Conservation (phyloP, 2,888 invertebrate genomes). For the Xanthia togata region DNA sequence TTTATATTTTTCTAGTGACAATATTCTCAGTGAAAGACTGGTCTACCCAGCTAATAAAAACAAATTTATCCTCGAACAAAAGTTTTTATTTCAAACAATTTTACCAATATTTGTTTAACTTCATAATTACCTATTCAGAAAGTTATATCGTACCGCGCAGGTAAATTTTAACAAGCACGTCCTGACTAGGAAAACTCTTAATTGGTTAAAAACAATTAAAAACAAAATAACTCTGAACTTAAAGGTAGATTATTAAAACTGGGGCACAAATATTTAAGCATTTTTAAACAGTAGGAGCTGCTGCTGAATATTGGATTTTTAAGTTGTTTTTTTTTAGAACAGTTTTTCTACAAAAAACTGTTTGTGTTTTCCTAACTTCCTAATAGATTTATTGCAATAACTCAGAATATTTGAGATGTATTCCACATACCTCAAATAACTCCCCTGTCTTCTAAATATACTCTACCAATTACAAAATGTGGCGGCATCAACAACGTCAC, state of each 20-base stretch:
- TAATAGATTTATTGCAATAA: background rate
- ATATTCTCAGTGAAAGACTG: background rate
- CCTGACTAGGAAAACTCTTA: conserved; percentile 20
- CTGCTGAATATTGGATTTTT: background rate
- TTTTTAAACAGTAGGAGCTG: background rate
- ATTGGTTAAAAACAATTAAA: conserved; percentile 35
- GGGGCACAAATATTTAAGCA: background rate
- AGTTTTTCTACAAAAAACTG: background rate
- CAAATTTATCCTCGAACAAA: background rate
- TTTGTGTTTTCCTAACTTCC: background rate
- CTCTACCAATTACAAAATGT: too few relatives aligned
- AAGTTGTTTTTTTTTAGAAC: too few relatives aligned
- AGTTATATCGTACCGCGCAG: conserved; percentile 5
- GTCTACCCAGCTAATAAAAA: background rate
- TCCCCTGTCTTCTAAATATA: too few relatives aligned
- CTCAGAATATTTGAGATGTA: too few relatives aligned
- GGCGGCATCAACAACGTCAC: too few relatives aligned
- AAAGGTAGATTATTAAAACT: background rate
- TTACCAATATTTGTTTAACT: conserved; percentile 29
- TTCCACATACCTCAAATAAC: too few relatives aligned
- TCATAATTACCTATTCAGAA: conserved; percentile 32
- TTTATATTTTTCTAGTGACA: background rate
- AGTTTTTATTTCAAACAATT: conserved; percentile 5
- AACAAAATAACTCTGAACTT: conserved; percentile 8
- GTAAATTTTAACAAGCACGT: conserved; percentile 38